A percentile compares a stretch with the other conserved stretches of the same genome.
Evolutionary conservation across 1,140 invertebrate genomes (phyloP).

Genomic region (Drosophila sechellia): DNA sequence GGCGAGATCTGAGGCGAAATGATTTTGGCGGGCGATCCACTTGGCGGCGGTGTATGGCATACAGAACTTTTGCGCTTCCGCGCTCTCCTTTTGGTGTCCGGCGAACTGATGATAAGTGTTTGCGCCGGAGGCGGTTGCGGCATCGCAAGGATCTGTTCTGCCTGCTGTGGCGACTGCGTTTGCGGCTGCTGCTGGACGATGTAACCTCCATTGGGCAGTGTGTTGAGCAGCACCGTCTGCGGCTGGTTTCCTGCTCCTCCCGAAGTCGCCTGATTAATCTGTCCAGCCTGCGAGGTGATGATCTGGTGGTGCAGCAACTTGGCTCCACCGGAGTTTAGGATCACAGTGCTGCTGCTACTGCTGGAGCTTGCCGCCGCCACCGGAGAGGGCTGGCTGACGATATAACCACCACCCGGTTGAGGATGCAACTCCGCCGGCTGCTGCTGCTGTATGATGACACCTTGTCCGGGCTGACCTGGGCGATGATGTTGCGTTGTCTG

Average conservation of each 20-base stretch:
- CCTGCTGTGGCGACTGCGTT: conserved; percentile 85
- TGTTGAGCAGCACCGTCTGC: conserved; percentile 92
- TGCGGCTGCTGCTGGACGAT: conserved; percentile 87
- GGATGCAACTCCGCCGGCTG: conserved; percentile 50
- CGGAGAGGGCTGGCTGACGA: conserved; percentile 66
- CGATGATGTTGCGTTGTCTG: conserved; percentile 54
- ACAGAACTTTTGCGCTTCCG: conserved; percentile 60
- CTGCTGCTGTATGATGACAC: conserved; percentile 53
- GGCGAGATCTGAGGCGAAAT: conserved; percentile 82
- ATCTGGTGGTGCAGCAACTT: conserved; percentile 82
- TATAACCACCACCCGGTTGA: conserved; percentile 63
- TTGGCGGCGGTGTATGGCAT: conserved; percentile 61
- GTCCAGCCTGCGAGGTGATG: conserved; percentile 73
- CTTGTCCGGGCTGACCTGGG: conserved; percentile 19
- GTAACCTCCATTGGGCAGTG: conserved; percentile 91
- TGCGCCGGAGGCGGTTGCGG: conserved; percentile 85
- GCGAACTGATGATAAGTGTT: conserved; percentile 86
- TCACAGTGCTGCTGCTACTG: conserved; percentile 51
- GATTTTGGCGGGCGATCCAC: conserved; percentile 55
- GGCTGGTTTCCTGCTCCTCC: conserved; percentile 22
- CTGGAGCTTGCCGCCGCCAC: conserved; percentile 9
- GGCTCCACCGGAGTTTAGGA: conserved; percentile 65
- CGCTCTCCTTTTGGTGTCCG: conserved; percentile 85
- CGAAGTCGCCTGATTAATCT: conserved; percentile 82
- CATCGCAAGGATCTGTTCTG: conserved; percentile 86